Percentiles rank a stretch among this genome's conserved stretches.
phyloP scores from a whole-genome alignment of 2,113 vertebrate genomes.

The Marmota flaviventris region DNA sequence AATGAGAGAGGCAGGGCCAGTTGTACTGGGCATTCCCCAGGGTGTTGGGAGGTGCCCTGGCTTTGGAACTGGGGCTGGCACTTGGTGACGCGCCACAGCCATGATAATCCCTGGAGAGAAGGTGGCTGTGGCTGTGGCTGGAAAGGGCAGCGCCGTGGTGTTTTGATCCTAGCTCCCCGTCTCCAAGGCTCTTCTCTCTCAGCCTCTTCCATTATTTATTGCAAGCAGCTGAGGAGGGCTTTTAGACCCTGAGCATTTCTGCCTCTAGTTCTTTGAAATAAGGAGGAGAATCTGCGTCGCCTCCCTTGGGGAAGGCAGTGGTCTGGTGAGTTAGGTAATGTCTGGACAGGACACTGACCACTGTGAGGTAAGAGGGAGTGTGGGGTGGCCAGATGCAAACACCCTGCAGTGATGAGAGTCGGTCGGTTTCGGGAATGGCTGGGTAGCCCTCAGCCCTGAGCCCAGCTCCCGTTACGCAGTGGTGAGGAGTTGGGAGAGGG shows the following conservation, averaged over 20 bases:
- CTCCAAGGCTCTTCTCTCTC: not conserved
- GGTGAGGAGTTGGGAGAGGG: too few relatives aligned
- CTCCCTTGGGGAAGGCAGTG: conserved; percentile 44
- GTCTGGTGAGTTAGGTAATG: conserved; percentile 69
- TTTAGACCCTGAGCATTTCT: conserved; percentile 26
- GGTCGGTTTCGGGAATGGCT: not conserved
- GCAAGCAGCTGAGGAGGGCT: conserved; percentile 32
- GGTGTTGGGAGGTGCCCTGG: not conserved
- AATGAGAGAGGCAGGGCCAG: not conserved
- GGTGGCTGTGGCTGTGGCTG: not conserved
- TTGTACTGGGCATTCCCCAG: not conserved
- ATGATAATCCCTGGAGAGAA: not conserved
- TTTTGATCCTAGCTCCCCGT: not conserved
- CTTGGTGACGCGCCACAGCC: not conserved
- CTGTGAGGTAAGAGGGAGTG: conserved; percentile 5
- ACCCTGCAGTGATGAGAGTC: not conserved
- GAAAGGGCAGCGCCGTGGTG: not conserved
- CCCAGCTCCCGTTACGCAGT: not conserved
- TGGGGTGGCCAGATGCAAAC: not conserved
- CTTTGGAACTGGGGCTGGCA: not conserved
- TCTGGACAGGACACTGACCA: conserved; percentile 60
- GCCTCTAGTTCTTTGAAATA: conserved; percentile 64
- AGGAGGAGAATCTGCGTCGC: not conserved
- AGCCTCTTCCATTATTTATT: conserved; percentile 62
- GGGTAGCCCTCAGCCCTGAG: not conserved